A percentile compares a stretch with the other conserved stretches of the same genome.
Conservation (phyloP, 2,797 vertebrate species). For the Cephalopachus bancanus region DNA sequence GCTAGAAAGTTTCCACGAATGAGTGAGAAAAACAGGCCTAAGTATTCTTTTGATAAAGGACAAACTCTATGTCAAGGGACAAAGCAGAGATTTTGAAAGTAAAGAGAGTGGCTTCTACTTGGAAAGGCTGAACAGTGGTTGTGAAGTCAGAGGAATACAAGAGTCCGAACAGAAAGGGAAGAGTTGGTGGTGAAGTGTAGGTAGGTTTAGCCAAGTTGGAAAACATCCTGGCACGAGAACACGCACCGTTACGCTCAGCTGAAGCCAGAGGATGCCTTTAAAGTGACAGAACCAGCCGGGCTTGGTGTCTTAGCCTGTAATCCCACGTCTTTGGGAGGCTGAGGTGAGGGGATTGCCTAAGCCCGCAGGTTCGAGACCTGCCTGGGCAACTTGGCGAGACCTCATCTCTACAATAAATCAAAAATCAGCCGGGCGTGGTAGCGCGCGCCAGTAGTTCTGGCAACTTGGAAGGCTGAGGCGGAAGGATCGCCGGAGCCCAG, state of each 20-base stretch:
- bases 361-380: no score
- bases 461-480: no score
- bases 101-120: background rate
- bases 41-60: conserved; percentile 9
- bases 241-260: no score
- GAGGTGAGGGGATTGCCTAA: no score
- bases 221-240: background rate
- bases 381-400: no score
- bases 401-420: no score
- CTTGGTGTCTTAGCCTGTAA: no score
- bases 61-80: background rate
- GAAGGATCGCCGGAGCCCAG: no score
- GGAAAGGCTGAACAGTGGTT: conserved; percentile 44
- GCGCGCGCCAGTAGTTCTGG: no score
- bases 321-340: no score
- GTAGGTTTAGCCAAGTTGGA: background rate
- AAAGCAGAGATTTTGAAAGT: background rate
- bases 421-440: no score
- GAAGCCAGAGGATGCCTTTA: background rate
- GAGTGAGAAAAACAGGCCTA: background rate
- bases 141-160: conserved; percentile 2
- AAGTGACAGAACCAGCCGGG: background rate
- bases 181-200: background rate
- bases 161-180: background rate
- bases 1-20: background rate